Evolutionary conservation across 2,888 invertebrate genomes (phyloP).

Genomic region (Dexiosoma caninum): DNA sequence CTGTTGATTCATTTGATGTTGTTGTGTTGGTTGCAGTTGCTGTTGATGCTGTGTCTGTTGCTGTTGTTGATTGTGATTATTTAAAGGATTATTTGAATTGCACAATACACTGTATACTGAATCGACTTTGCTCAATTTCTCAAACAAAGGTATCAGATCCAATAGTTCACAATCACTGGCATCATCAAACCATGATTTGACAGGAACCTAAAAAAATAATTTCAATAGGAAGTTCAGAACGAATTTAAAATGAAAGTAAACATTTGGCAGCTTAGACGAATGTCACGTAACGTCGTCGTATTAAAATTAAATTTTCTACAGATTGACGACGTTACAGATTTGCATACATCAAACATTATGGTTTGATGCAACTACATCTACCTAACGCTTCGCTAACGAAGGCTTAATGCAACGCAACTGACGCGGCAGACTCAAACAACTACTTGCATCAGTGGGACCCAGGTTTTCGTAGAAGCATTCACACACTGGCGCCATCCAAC

Average conservation of each 20-base stretch:
- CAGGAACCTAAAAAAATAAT: slow-evolving; percentile 87
- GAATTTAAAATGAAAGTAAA: neutral
- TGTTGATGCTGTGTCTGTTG: slow-evolving; percentile 71
- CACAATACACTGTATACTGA: slow-evolving; percentile 97
- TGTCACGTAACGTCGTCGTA: no score
- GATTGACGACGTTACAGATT: no score
- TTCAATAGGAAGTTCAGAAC: neutral
- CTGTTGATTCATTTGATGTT: slow-evolving; percentile 68
- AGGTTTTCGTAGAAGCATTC: no score
- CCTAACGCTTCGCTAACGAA: no score
- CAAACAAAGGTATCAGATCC: slow-evolving; percentile 98
- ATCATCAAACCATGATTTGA: slow-evolving; percentile 99
- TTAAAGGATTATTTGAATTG: slow-evolving; percentile 90
- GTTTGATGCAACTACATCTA: no score
- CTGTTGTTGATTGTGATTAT: slow-evolving; percentile 70
- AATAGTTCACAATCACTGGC: slow-evolving; percentile 97
- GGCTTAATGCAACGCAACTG: no score
- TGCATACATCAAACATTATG: no score
- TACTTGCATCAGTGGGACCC: no score
- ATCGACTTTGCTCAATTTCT: slow-evolving; percentile 96
- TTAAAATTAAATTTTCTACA: no score
- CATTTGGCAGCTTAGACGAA: neutral
- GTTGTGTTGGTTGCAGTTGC: slow-evolving; percentile 64
- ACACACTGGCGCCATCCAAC: no score
- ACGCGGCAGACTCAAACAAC: no score